Percentiles rank a stretch among this genome's conserved stretches.
Conservation (phyloP, 1,140 invertebrate species). For the Zaprionus tsacasi region DNA sequence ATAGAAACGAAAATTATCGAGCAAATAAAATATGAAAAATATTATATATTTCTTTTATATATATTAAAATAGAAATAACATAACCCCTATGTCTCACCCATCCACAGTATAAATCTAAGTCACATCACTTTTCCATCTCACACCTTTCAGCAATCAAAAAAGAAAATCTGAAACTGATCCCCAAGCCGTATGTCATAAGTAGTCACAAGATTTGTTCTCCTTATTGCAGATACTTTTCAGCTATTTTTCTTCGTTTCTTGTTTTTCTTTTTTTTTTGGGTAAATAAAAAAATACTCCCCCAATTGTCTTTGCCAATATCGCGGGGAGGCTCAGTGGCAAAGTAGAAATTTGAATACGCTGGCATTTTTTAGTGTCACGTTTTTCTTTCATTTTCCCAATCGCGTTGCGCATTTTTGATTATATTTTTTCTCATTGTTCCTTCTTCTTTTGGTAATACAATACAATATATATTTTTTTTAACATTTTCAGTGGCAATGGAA, state of each 20-base stretch:
- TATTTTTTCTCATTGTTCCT: slow-evolving; percentile 47
- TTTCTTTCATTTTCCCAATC: slow-evolving; percentile 58
- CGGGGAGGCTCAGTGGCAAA: slow-evolving; percentile 35
- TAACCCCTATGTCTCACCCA: not conserved
- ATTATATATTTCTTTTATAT: too few species aligned
- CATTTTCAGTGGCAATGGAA: slow-evolving; percentile 44
- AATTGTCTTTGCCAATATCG: slow-evolving; percentile 32
- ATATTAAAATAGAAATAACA: not conserved
- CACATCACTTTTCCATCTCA: not conserved
- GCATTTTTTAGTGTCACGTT: slow-evolving; percentile 70
- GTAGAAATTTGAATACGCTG: slow-evolving; percentile 72
- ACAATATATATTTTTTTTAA: slow-evolving; percentile 49
- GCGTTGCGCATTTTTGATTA: slow-evolving; percentile 68
- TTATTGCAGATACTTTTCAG: slow-evolving; percentile 19
- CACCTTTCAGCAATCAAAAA: not conserved
- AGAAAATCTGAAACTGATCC: slow-evolving; percentile 6
- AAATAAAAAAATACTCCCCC: slow-evolving; percentile 30
- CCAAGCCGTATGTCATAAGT: not conserved
- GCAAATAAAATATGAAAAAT: not conserved
- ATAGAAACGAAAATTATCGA: not conserved
- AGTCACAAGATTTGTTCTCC: slow-evolving; percentile 19
- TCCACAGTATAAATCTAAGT: not conserved
- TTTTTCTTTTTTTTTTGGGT: not conserved
- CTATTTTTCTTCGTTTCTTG: not conserved
- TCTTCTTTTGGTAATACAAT: slow-evolving; percentile 68